Evolutionary conservation across 2,113 vertebrate genomes (phyloP).

Genomic region (human (Homo sapiens)): DNA sequence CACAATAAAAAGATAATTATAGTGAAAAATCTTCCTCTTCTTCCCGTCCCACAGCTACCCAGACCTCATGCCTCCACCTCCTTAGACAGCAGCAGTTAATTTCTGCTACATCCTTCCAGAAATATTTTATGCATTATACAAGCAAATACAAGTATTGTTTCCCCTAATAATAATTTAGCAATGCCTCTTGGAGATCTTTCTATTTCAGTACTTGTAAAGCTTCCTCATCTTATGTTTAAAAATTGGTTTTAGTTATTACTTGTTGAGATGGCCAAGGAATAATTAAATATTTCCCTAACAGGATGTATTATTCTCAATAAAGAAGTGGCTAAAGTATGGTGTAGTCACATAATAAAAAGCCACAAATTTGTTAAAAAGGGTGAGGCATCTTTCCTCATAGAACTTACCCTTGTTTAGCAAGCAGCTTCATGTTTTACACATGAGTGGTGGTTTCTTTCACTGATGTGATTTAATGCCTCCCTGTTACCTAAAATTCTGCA

Average conservation of each 20-base stretch:
- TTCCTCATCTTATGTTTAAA: slow-evolving; percentile 4
- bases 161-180: not conserved
- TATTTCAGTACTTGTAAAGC: not conserved
- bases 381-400: not conserved
- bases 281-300: not conserved
- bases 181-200: not conserved
- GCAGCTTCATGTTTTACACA: not conserved
- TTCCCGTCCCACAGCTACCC: not conserved
- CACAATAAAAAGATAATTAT: not conserved
- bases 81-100: not conserved
- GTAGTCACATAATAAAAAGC: not conserved
- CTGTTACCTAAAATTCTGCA: not conserved
- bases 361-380: not conserved
- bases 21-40: not conserved
- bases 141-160: not conserved
- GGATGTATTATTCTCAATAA: not conserved
- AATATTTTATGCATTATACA: not conserved
- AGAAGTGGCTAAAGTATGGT: not conserved
- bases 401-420: not conserved
- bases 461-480: accelerated
- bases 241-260: not conserved
- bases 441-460: not conserved
- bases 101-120: not conserved
- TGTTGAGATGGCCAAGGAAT: not conserved
- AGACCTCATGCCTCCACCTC: accelerated